Base-by-base conservation (phyloP, 2,113 vertebrate genomes). In the Rousettus leschenaultii region DNA sequence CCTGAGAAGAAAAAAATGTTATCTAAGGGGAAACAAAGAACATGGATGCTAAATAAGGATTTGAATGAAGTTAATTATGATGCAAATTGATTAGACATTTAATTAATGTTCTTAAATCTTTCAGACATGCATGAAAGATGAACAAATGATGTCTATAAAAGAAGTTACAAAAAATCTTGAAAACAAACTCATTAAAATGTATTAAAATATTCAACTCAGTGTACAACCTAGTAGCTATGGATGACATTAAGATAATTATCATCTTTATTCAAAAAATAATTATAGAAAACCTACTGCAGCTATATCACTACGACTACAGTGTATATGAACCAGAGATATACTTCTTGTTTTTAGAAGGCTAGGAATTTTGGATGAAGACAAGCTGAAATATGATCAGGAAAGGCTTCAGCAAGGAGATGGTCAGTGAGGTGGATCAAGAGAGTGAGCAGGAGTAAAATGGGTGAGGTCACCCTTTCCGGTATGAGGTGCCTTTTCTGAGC, bases 101-200 rank as follows among this genome's bases (percentile, higher is more conserved):
- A 95, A 97, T 96, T 97, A 97, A 82, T 94, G 30, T 89, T 80
- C 83, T 92, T 92, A 96, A 97, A 96, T 98, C 80, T 97, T 97
- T 96, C 38, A 92, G 87, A 94, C 73, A 94, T 95, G 82, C 92
- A 91, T 96, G 96, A 97, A 96, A 98, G 79, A 84, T 95, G 89
- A 96, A 96, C 74, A 97, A 97, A 96, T 92, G 92, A 95, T 84
- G 24, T 84, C 48, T 89, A 85, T 96, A 95, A 97, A 97, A 91
- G 74, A 97, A 95, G 73, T 96, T 86, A 91, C 75, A 45, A 94
- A 96, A 96, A 97, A 96, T 94, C 80, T 96, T 74, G 38, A 94
- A 93, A 97, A 97, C 43, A 95, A 21, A 92, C 6, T 96, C 86
- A 96, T 96, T 96, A 97, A 96, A 97, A 95, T 95, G 66, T 96